Base-by-base conservation (phyloP, 2,797 vertebrate genomes). In the Botia kubotai region DNA sequence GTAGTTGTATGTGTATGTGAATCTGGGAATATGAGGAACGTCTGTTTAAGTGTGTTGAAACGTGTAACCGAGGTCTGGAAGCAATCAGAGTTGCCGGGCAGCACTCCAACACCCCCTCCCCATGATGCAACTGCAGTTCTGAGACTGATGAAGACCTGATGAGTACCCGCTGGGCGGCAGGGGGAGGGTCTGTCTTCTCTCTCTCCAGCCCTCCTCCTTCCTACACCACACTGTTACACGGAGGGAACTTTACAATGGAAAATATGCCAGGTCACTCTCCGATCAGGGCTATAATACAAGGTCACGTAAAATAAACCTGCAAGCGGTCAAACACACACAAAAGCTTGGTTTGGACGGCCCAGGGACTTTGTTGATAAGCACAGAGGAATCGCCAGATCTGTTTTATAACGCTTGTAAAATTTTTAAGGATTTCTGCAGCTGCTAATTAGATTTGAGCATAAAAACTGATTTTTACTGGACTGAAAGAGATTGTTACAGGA, bases 41-140 rank as follows among this genome's bases (percentile, higher is more conserved):
- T 81, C 71, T 86, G 43, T 11, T 10, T 46, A 60, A 83, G 76
- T 75, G 77, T 74, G 87, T 71, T 72, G 29, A 69, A 77, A 83
- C 80, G 77, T 84, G 78, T 63, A 55, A 57, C 19, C n/a, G 83
- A 82, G 52, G 90, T 94, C 94, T 95, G 94, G 93, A 95, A 94
- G 91, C 87, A 94, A 94, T 95, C 93, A 94, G 89, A 88, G 87
- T 12, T 70, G 89, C 88, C 77, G 77, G 90, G 88, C 91, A 75
- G 80, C 1, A 29, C 87, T 89, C 89, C 90, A 79, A 86, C 83
- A 52, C 60, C 79, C 84, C 85, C 92, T 91, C 91, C 92, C 92
- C 88, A 89, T 94, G 93, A 94, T 91, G 93, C 92, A 91, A 94
- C 89, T 87, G 75, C 84, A 91, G 87, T 89, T 88, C 88, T 89